phyloP scores from a whole-genome alignment of 2,888 invertebrate species.

The Griposia aprilina region DNA sequence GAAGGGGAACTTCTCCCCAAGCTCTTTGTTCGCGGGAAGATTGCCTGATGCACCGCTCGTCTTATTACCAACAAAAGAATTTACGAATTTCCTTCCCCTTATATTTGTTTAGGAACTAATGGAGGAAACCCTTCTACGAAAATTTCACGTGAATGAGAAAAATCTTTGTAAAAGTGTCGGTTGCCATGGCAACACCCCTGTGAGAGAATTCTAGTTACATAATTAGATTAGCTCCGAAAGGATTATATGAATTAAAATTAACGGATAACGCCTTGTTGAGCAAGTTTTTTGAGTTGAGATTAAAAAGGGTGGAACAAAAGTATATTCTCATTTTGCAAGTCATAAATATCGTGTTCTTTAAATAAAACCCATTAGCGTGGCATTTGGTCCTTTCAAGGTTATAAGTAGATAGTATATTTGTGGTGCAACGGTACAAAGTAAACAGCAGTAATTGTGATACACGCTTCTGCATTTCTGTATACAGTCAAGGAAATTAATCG shows the following conservation, averaged over 20 bases:
- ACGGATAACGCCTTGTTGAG: constrained; percentile 62
- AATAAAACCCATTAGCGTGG: too few species aligned
- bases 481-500: neutral
- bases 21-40: constrained; percentile 78
- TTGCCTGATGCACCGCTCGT: constrained; percentile 78
- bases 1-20: constrained; percentile 76
- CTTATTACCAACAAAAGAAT: constrained; percentile 76
- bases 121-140: constrained; percentile 74
- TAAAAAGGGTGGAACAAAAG: constrained; percentile 49
- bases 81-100: constrained; percentile 73
- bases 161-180: constrained; percentile 67
- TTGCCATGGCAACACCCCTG: constrained; percentile 78
- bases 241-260: constrained; percentile 70
- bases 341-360: constrained; percentile 36
- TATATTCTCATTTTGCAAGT: constrained; percentile 38
- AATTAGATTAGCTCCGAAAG: constrained; percentile 71
- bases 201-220: constrained; percentile 65
- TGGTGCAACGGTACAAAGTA: neutral
- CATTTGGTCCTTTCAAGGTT: constrained; percentile 20
- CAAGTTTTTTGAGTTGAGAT: constrained; percentile 57
- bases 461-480: neutral
- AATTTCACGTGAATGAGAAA: constrained; percentile 69
- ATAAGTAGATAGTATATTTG: constrained; percentile 20
- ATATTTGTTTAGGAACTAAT: constrained; percentile 75
- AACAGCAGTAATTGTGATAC: neutral